These are phyloP conservation scores for Callipepla californica DNA, from an alignment of 2,113 vertebrate genomes.

Conservation along the genomic window DNA sequence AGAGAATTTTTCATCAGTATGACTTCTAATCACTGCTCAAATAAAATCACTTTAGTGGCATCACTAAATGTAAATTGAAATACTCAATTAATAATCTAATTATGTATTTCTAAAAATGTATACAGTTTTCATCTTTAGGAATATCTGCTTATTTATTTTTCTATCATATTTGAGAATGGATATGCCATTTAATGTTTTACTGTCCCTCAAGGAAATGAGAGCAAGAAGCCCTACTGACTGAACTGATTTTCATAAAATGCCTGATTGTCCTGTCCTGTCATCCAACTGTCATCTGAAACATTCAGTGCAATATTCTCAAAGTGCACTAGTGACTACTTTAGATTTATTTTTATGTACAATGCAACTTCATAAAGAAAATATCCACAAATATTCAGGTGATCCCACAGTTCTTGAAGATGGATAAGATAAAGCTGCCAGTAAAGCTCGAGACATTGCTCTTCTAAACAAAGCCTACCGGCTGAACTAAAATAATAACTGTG, in stretches of 20 bases:
- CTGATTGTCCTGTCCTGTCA: background rate
- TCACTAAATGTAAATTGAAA: background rate
- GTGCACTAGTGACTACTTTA: background rate
- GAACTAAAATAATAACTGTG: constrained; percentile 50
- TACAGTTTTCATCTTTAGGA: background rate
- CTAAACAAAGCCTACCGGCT: constrained; percentile 32
- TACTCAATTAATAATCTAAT: background rate
- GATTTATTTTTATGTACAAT: constrained; percentile 1
- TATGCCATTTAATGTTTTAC: background rate
- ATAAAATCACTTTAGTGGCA: background rate
- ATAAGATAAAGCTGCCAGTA: constrained; percentile 50
- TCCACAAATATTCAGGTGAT: constrained; percentile 43
- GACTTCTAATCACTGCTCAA: background rate
- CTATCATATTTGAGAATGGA: background rate
- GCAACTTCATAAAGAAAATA: constrained; percentile 37
- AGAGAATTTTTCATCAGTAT: background rate
- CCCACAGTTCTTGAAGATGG: background rate
- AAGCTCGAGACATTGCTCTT: constrained; percentile 26
- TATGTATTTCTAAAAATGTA: background rate
- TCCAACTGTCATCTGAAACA: background rate
- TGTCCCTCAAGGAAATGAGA: background rate
- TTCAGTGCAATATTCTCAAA: background rate
- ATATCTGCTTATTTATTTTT: background rate
- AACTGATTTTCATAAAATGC: background rate
- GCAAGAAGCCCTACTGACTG: background rate